Evolutionary conservation across 2,797 vertebrate genomes (phyloP), one percentile per base, ranked within the genome.

Genomic region (Eulemur rubriventer): DNA sequence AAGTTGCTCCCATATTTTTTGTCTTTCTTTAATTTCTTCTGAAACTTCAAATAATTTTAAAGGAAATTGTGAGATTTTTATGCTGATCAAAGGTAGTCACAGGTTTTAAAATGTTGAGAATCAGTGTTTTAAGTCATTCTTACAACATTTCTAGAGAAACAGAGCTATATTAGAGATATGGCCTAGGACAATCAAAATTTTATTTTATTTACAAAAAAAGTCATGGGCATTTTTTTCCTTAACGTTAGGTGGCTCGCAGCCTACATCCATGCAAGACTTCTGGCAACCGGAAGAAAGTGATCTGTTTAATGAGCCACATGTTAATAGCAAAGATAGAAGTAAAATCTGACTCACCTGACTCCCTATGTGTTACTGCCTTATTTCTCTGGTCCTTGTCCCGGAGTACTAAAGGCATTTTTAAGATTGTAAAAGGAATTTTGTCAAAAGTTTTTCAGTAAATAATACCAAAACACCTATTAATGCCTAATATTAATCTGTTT

Each of bases 181-280:
- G n/a, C 20, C 18, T 81, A 82, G 13, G 7, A 41, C 70, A 80
- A 97, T 95, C 55, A n/a, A 94, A 96, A 76, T 88, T 95, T 91
- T 59, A 85, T 48, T 94, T 96, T 93, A 88, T 76, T 96, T 96
- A 84, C 9, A 11, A 89, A 96, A 94, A 84, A 70, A 46, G 52
- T 9, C 72, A 17, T 86, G 50, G 33, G 13, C 17, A 75, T 63
- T 80, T 90, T 75, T 85, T 48, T 3, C 52, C 17, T 88, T 65
- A 82, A 69, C 41, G 57, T 96, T 57, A 26, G 84, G 35, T 90
- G 28, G 6, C 18, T 57, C 13, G 91, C 78, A 24, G 57, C 17
- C 38, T 95, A 5, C 67, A 84, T 92, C 67, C 92, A 9, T 81
- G 52, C 1, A 63, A 94, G 84, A 91, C 24, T 89, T 94, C 30